Evolutionary conservation across 1,140 invertebrate species (phyloP).

Genomic region (Pinna nobilis): DNA sequence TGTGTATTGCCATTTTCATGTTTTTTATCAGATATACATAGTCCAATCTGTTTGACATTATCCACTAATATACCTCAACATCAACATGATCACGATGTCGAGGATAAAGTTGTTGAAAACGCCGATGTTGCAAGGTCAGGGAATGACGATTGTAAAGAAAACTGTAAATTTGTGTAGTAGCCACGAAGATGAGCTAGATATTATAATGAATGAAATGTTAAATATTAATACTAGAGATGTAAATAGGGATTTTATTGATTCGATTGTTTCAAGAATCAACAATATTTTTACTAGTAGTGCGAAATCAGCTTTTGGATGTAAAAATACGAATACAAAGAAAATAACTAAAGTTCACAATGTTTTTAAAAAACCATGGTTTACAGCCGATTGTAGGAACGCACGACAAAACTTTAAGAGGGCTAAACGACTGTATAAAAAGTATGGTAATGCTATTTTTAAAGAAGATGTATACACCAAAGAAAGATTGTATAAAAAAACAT

Average conservation of each 20-base stretch:
- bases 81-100: neutral
- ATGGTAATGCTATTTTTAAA: neutral
- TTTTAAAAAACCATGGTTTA: neutral
- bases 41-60: no score
- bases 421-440: conserved; percentile 1
- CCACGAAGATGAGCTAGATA: neutral
- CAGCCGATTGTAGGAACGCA: neutral
- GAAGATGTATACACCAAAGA: conserved; percentile 1
- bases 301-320: neutral
- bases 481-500: neutral
- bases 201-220: neutral
- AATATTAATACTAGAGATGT: neutral
- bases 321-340: neutral
- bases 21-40: conserved; percentile 12
- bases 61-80: neutral
- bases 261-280: neutral
- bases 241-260: neutral
- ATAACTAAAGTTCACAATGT: neutral
- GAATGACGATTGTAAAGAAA: conserved; percentile 1
- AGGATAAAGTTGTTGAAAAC: neutral
- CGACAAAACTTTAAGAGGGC: neutral
- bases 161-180: neutral
- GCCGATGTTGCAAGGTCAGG: neutral
- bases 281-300: neutral
- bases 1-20: neutral